Conservation (phyloP, 2,113 vertebrate genomes). For the Pollimyrus isidori region DNA sequence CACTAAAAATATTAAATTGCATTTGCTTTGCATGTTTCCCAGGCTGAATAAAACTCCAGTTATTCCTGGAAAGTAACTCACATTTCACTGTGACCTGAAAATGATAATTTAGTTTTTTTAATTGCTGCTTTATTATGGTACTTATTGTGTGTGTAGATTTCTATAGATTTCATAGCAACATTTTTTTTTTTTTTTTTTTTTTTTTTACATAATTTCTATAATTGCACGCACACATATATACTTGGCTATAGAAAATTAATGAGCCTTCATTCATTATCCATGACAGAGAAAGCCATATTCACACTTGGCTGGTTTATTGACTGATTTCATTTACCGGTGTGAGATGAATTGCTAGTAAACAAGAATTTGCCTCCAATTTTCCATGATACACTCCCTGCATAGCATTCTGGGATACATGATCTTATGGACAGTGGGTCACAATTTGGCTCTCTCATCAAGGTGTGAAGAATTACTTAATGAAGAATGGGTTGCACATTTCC, state of each 20-base stretch:
- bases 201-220: not conserved
- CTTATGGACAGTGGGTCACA: constrained; percentile 82
- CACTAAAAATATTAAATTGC: constrained; percentile 5
- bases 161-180: not conserved
- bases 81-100: not conserved
- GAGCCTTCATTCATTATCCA: constrained; percentile 64
- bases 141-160: not conserved
- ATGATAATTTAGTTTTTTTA: not conserved
- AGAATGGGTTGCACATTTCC: constrained; percentile 96
- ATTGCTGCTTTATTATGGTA: not conserved
- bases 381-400: constrained; percentile 72
- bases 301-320: constrained; percentile 97
- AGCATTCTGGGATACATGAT: constrained; percentile 74
- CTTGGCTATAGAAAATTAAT: constrained; percentile 48
- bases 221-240: constrained; percentile 11
- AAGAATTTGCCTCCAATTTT: constrained; percentile 82
- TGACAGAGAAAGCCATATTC: constrained; percentile 87
- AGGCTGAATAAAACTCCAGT: not conserved
- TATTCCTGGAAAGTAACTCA: not conserved
- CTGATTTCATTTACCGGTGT: constrained; percentile 97
- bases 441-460: constrained; percentile 88
- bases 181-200: not conserved
- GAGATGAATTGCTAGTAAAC: constrained; percentile 91
- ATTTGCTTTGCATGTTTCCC: constrained; percentile 1
- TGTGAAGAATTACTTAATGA: constrained; percentile 99